Base-by-base conservation (phyloP, 2,797 vertebrate genomes). In the Bradypodion pumilum region DNA sequence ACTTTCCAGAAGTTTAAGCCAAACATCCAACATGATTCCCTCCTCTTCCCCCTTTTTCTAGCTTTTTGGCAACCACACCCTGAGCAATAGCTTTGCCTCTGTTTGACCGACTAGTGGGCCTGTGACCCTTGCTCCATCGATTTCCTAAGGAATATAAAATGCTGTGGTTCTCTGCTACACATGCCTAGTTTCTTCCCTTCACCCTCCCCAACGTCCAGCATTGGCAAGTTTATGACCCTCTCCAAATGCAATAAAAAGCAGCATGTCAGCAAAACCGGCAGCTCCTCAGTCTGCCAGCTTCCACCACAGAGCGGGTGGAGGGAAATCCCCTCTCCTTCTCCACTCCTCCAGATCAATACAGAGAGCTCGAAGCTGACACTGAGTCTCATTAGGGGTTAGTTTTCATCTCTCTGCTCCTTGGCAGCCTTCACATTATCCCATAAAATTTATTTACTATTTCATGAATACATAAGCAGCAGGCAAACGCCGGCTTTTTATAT, bases 391-490 rank as follows among this genome's bases (percentile, higher is more conserved):
- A 95, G 95, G 93, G 89, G 93, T 94, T 92, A 91, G 95, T 95
- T 96, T 94, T 95, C 95, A 95, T 96, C 95, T 95, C 95, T 93
- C 90, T 90, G 95, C 95, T 96, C 95, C 94, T 94, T 95, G 95
- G 95, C 95, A 96, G 96, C 95, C 95, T 96, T 96, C 95, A 95
- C 95, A 95, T 96, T 96, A 96, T 96, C 95, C 95, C 96, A 96
- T 96, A 96, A 96, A 96, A 96, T 96, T 96, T 96, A 96, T 96
- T 96, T 96, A 96, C 95, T 96, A 96, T 96, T 96, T 95, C 96
- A 96, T 96, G 96, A 96, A 96, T 96, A 96, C 96, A 96, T 96
- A 96, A 96, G 95, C 96, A 96, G 95, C 95, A 95, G 96, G 96
- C 95, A 96, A 96, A 96, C 94, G 95, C 95, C 86, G 94, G 94